Evolutionary conservation across 2,797 vertebrate genomes (phyloP).

Genomic region (Cryptoprocta ferox): DNA sequence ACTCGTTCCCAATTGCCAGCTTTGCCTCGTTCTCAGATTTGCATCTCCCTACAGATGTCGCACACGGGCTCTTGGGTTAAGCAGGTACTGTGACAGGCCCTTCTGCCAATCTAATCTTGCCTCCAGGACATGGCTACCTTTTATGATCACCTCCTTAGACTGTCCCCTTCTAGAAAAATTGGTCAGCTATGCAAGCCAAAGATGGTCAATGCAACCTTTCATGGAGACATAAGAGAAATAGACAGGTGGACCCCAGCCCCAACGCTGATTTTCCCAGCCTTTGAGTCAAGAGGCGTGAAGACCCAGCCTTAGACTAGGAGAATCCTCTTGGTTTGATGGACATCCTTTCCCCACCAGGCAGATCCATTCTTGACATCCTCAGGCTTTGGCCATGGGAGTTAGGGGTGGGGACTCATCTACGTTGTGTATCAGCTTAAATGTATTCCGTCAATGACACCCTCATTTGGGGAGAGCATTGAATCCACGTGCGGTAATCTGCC

Average conservation of each 20-base stretch:
- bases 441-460: not conserved
- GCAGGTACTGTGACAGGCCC: not conserved
- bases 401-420: not conserved
- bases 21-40: not conserved
- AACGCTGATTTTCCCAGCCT: not conserved
- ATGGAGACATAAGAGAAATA: not conserved
- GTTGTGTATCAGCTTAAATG: not conserved
- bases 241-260: not conserved
- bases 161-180: not conserved
- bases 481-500: not conserved
- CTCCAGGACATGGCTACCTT: not conserved
- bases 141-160: not conserved
- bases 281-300: not conserved
- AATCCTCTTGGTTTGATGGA: not conserved
- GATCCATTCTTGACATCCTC: not conserved
- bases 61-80: not conserved
- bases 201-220: not conserved
- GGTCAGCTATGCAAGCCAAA: not conserved
- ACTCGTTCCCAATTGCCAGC: not conserved
- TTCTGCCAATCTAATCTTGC: not conserved
- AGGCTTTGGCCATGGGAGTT: not conserved
- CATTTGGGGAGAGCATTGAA: not conserved
- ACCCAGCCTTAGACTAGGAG: not conserved
- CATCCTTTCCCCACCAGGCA: not conserved
- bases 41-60: not conserved